Evolutionary conservation across 2,797 vertebrate genomes (phyloP), one percentile per base, ranked within the genome.

Genomic region (Rousettus madagascariensis): DNA sequence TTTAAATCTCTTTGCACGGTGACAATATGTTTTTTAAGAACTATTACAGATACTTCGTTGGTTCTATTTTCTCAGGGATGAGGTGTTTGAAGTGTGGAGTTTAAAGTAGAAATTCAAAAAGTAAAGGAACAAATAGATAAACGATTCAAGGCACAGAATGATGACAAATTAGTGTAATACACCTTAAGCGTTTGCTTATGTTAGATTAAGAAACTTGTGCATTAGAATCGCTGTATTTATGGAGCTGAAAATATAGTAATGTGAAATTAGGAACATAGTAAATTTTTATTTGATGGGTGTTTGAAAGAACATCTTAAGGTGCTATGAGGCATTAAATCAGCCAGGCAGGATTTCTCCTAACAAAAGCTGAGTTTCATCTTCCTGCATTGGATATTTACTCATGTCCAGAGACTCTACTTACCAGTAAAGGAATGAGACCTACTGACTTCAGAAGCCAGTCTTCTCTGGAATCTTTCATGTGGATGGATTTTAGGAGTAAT

Each of bases 81-180:
- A 91, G 28, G 17, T 71, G 71, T 91, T 75, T 86, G 63, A n/a
- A 82, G 36, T 84, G 24, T 79, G 68, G n/a, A 41, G 17, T 63
- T 84, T 79, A 38, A 94, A 94, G 16, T 3, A 94, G 75, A 93
- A 93, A 79, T 89, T 78, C 7, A 71, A 86, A 86, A 80, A 72
- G 22, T 78, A 13, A 72, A 88, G 20, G 11, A 91, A 51, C 0
- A 33, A 55, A 19, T 15, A 2, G 17, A 66, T 61, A 82, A 77
- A 95, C 71, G 24, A 87, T 69, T 69, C 15, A 61, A 87, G 63
- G 17, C 20, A 30, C 55, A 59, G 17, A 16, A 1, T 92, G 30
- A 5, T 71, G 46, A 75, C 49, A 57, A 85, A 59, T 77, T 24
- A 84, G 11, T 51, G 6, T 59, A 57, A 16, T 49, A 43, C 24